Evolutionary conservation across 2,888 invertebrate genomes (phyloP).

Genomic region (Urechis unicinctus): DNA sequence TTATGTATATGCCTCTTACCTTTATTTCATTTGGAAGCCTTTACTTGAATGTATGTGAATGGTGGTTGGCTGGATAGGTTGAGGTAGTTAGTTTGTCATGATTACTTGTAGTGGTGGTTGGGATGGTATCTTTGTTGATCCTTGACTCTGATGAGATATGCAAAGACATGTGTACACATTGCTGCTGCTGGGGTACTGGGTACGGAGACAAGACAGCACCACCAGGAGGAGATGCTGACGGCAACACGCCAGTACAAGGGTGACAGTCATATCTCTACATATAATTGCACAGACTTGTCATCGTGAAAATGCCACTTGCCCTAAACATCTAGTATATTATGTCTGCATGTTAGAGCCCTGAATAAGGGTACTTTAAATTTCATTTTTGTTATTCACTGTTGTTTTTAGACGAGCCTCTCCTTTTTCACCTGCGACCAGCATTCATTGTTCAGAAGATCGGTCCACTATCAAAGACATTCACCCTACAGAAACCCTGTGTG

Average conservation of each 20-base stretch:
- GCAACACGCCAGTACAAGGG: conserved; percentile 9
- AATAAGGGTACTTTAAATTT: background rate
- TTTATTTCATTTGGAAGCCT: background rate
- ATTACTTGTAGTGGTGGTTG: no score
- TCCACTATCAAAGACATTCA: background rate
- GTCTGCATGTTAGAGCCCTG: background rate
- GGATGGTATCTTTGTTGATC: no score
- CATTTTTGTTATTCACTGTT: background rate
- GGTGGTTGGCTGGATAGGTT: no score
- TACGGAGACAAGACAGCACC: conserved; percentile 66
- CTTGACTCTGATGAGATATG: conserved; percentile 62
- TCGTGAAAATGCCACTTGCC: no score
- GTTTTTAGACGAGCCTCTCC: background rate
- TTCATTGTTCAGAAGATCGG: background rate
- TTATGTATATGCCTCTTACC: no score
- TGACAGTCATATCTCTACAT: no score
- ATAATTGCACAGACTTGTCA: no score
- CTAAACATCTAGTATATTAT: no score
- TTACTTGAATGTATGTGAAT: no score
- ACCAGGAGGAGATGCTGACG: conserved; percentile 68
- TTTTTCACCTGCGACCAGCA: conserved; percentile 3
- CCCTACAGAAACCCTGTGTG: background rate
- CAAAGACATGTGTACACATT: conserved; percentile 72
- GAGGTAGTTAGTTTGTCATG: no score
- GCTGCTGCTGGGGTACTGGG: conserved; percentile 71